phyloP scores from a whole-genome alignment of 2,888 invertebrate genomes.

The Carpatolechia fugitivella region DNA sequence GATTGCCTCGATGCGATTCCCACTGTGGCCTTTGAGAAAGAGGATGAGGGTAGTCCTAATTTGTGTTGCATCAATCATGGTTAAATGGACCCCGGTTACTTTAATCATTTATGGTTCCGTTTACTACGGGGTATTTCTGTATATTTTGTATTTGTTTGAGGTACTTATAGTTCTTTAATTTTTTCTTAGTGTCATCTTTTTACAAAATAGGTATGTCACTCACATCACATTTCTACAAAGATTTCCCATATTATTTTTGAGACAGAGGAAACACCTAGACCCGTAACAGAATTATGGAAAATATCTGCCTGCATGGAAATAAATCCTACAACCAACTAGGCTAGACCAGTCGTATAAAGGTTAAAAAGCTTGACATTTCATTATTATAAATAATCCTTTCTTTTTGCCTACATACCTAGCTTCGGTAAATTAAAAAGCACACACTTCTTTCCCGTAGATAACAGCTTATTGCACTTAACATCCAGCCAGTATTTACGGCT shows the following conservation, averaged over 20 bases:
- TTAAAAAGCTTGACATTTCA: too few relatives aligned
- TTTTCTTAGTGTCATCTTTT: too few relatives aligned
- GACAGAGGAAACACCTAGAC: too few relatives aligned
- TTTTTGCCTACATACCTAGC: too few relatives aligned
- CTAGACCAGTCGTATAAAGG: too few relatives aligned
- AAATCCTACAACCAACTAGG: too few relatives aligned
- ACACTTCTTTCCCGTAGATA: neutral
- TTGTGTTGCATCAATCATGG: neutral
- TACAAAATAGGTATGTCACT: too few relatives aligned
- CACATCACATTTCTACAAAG: too few relatives aligned
- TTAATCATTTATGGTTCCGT: neutral
- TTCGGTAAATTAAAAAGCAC: neutral
- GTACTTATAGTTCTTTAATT: neutral
- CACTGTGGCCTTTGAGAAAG: neutral
- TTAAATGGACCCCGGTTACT: neutral
- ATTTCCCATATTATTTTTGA: too few relatives aligned
- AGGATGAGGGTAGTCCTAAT: neutral
- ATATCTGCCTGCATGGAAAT: too few relatives aligned
- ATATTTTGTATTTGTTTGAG: neutral
- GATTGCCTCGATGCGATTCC: conserved; percentile 20
- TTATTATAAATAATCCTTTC: too few relatives aligned
- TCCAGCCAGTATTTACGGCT: conserved; percentile 3
- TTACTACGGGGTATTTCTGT: neutral
- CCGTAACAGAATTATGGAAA: too few relatives aligned
- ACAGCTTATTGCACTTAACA: neutral